These are phyloP conservation scores for Paracentrotus lividus DNA, from an alignment of 53 echinoderm and acorn worm species.

Conservation along the genomic window DNA sequence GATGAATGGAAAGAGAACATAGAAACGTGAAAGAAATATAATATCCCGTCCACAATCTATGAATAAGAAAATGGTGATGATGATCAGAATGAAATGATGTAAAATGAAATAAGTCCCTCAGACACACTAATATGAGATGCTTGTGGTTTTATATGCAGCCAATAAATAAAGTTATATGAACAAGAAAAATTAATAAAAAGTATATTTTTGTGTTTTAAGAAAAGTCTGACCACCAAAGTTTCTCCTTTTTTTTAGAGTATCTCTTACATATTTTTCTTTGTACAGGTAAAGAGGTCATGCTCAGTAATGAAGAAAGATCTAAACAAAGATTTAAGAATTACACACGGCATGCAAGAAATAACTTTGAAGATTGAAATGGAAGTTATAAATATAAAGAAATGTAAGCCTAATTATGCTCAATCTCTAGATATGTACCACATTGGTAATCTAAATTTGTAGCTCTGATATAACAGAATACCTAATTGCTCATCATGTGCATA, in stretches of 20 bases:
- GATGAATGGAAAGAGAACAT: neutral
- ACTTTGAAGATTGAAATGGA: neutral
- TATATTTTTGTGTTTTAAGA: neutral
- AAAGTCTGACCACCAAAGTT: neutral
- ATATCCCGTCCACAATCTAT: neutral
- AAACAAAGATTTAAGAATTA: neutral
- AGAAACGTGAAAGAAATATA: neutral
- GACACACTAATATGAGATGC: too few species aligned
- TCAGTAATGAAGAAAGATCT: neutral
- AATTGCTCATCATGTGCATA: too few species aligned
- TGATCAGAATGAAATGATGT: neutral
- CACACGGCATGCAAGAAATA: neutral
- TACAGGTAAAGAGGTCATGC: neutral
- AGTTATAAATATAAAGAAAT: too few species aligned
- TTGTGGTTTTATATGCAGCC: too few species aligned
- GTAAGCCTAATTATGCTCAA: too few species aligned
- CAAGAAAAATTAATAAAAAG: neutral
- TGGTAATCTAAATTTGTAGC: too few species aligned
- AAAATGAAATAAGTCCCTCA: neutral
- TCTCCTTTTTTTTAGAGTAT: neutral
- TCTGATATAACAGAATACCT: too few species aligned
- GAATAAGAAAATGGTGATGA: neutral
- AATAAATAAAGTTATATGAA: neutral
- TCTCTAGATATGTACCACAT: too few species aligned
- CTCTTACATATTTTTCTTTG: neutral